Conservation (phyloP, 2,113 vertebrate species). For the Eonycteris spelaea region DNA sequence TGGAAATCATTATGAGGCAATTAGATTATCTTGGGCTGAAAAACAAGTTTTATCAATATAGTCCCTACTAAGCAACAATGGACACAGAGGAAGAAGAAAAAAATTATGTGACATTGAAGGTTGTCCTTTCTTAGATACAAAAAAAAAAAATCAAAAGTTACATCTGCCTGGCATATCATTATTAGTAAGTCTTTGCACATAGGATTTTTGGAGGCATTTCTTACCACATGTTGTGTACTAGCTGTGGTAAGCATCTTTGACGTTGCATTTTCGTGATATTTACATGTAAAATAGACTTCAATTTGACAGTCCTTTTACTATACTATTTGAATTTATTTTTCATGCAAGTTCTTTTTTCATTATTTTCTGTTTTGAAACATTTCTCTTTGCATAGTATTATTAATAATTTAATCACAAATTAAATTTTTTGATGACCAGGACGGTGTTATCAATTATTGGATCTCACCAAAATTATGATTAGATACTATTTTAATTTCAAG, state of each 20-base stretch:
- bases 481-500: not conserved
- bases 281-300: not conserved
- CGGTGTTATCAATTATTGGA: not conserved
- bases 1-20: not conserved
- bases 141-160: not conserved
- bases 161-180: not conserved
- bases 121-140: not conserved
- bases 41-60: not conserved
- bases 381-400: not conserved
- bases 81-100: not conserved
- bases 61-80: not conserved
- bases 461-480: not conserved
- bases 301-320: not conserved
- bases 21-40: not conserved
- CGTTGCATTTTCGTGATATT: not conserved
- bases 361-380: conserved; percentile 6
- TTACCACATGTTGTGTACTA: not conserved
- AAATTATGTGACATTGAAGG: not conserved
- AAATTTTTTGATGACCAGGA: not conserved
- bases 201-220: not conserved
- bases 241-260: not conserved
- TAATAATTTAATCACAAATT: not conserved
- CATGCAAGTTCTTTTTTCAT: not conserved
- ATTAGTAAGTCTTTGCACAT: not conserved
- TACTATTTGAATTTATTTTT: not conserved